These are phyloP conservation scores for Procambarus virginalis DNA, from an alignment of 1,140 invertebrate genomes.

Conservation along the genomic window DNA sequence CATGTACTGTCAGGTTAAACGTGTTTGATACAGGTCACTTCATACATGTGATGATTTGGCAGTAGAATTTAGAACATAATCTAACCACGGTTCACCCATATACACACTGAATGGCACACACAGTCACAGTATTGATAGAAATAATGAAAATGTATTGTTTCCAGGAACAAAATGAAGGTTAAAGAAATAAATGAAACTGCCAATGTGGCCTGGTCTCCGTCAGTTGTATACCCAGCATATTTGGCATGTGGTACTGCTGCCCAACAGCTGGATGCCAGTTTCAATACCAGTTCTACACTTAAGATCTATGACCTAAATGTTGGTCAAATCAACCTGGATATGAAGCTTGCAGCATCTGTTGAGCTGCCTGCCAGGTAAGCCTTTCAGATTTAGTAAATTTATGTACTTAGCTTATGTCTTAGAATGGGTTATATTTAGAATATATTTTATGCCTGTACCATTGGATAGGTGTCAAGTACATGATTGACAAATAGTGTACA, in stretches of 20 bases:
- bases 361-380: constrained; percentile 77
- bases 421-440: not conserved
- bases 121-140: no score
- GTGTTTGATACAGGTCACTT: no score
- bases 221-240: constrained; percentile 84
- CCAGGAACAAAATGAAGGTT: constrained; percentile 85
- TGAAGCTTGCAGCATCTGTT: constrained; percentile 48
- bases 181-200: constrained; percentile 95
- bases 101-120: no score
- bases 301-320: constrained; percentile 58
- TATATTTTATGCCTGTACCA: not conserved
- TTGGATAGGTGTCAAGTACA: no score
- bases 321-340: constrained; percentile 50
- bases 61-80: no score
- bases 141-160: no score
- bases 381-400: not conserved
- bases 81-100: no score
- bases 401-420: not conserved
- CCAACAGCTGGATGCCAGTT: constrained; percentile 94
- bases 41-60: no score
- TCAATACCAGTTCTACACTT: constrained; percentile 83
- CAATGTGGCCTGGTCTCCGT: constrained; percentile 95
- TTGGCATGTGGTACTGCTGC: constrained; percentile 94
- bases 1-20: no score
- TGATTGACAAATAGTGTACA: no score